Base-by-base conservation (phyloP, 2,888 invertebrate species). In the Drosophila flavopinicola region DNA sequence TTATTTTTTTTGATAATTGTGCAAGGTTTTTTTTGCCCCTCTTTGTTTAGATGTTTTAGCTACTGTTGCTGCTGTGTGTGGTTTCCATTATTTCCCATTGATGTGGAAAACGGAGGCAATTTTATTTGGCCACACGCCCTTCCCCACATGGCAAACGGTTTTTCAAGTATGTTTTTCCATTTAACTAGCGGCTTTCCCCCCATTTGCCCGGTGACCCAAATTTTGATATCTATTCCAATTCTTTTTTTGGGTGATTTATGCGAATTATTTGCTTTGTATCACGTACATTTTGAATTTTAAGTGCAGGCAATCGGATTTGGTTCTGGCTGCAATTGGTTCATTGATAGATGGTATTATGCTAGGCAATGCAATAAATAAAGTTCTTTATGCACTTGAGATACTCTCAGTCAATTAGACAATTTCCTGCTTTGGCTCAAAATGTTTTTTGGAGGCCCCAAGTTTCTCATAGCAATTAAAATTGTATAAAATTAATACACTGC, bases 81-180 rank as follows among this genome's bases (percentile, higher is more conserved):
- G 41, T 65, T 49, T 45, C 25, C 39, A 17, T 17, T 13, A 39
- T 45, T 30, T 63, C 11, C 32, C 57, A 71, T 49, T 71, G 69
- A 73, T 71, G 71, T 71, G 69, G 71, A 47, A 61, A 56, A 56
- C 41, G 41, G 51, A 49, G 64, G 69, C 64, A 69, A 64, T 53
- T 49, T 54, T 39, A 48, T 64, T 35, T 45, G 51, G 33, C 66
- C 61, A 37, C 66, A 52, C 30, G 59, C 69, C 69, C 47, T 56
- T 47, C 25, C 39, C 25, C 39, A 48, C 44, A 58, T 51, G 23
- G 48, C 35, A 67, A 63, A 59, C 51, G 33, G 9, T 65, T 78
- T 78, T 75, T 64, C 49, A 79, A 73, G 75, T 75, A 72, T 78
- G 66, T 30, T 82, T 80, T 85, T 64, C 78, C 78, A 75, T 75